Evolutionary conservation across 2,888 invertebrate genomes (phyloP).

Genomic region (Octonoba sinensis): DNA sequence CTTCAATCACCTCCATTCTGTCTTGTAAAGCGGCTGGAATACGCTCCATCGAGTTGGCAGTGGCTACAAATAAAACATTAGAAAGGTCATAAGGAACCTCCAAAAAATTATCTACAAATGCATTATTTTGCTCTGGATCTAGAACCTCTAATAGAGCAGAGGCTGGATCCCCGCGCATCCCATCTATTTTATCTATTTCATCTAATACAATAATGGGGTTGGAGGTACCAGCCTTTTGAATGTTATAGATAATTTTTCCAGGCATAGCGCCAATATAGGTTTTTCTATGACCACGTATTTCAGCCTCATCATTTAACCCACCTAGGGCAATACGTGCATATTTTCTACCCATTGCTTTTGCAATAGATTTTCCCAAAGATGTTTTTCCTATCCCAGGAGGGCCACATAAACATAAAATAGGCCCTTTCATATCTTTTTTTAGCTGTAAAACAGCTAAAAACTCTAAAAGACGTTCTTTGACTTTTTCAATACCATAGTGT

Average conservation of each 20-base stretch:
- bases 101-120: conserved; percentile 75
- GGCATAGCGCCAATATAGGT: conserved; percentile 77
- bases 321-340: conserved; percentile 74
- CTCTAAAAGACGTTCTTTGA: conserved; percentile 74
- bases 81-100: conserved; percentile 76
- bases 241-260: conserved; percentile 75
- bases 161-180: conserved; percentile 74
- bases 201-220: conserved; percentile 75
- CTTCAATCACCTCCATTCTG: conserved; percentile 73
- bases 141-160: conserved; percentile 76
- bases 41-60: conserved; percentile 73
- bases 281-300: conserved; percentile 75
- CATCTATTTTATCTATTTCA: conserved; percentile 76
- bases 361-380: conserved; percentile 74
- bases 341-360: conserved; percentile 73
- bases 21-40: conserved; percentile 75
- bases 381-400: conserved; percentile 76
- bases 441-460: conserved; percentile 74
- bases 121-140: conserved; percentile 76
- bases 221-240: conserved; percentile 71
- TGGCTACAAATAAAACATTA: conserved; percentile 76
- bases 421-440: conserved; percentile 72
- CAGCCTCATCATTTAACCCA: conserved; percentile 75
- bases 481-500: conserved; percentile 74
- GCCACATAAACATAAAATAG: conserved; percentile 75